Evolutionary conservation across 2,888 invertebrate species (phyloP).

Genomic region (Chamaedrilus cognettii): DNA sequence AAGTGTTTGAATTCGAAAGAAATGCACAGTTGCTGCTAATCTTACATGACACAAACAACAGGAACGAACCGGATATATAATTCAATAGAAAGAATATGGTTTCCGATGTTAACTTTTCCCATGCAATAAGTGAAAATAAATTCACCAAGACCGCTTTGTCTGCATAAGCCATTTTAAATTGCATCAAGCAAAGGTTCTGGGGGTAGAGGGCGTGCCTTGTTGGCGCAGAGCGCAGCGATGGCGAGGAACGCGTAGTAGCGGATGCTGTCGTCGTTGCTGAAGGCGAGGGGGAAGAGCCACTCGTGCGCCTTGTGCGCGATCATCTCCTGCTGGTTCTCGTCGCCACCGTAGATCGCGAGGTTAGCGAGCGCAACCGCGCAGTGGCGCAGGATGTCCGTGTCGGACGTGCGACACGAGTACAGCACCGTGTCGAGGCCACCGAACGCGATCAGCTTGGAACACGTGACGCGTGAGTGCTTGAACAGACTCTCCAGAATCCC

Average conservation of each 20-base stretch:
- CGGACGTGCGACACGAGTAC: conserved; percentile 90
- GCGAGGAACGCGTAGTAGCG: conserved; percentile 96
- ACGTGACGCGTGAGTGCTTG: conserved; percentile 95
- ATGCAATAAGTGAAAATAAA: too few species aligned
- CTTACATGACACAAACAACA: too few species aligned
- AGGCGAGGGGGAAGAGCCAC: conserved; percentile 97
- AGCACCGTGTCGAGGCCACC: conserved; percentile 94
- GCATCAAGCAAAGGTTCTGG: too few species aligned
- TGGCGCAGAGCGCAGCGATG: conserved; percentile 93
- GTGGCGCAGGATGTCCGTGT: conserved; percentile 86
- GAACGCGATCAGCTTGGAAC: conserved; percentile 86
- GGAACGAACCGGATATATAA: too few species aligned
- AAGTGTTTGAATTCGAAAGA: too few species aligned
- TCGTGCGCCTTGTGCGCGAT: conserved; percentile 74
- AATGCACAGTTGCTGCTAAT: too few species aligned
- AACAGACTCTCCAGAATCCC: conserved; percentile 70
- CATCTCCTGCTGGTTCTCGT: conserved; percentile 97
- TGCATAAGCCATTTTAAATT: too few species aligned
- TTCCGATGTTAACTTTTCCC: too few species aligned
- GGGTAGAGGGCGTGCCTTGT: too few species aligned
- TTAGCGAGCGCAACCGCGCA: conserved; percentile 97
- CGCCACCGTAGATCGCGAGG: conserved; percentile 92
- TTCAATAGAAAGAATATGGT: too few species aligned
- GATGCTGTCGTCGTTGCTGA: conserved; percentile 85
- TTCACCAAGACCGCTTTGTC: too few species aligned